These are phyloP conservation scores for Cerceris ruficornis DNA, from an alignment of 2,888 invertebrate genomes.

Conservation along the genomic window DNA sequence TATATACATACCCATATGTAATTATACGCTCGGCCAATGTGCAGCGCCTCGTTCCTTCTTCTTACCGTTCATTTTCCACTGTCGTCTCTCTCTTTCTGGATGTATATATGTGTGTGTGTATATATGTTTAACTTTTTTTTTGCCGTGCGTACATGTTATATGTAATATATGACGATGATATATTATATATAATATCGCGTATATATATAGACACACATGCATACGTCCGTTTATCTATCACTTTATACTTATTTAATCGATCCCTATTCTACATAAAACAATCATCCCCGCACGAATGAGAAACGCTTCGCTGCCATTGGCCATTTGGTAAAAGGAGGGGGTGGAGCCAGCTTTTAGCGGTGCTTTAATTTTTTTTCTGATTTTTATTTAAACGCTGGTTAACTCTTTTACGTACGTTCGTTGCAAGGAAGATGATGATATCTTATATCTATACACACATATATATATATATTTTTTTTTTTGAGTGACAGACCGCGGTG, in stretches of 20 bases:
- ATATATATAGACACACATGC: constrained; percentile 16
- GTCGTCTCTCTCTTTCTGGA: constrained; percentile 2
- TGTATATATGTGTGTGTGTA: too few species aligned
- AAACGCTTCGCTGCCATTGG: constrained; percentile 80
- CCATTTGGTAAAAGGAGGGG: constrained; percentile 80
- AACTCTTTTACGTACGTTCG: constrained; percentile 71
- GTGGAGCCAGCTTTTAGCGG: constrained; percentile 81
- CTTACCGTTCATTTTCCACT: constrained; percentile 32
- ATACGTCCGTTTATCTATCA: constrained; percentile 29
- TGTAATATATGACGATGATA: too few species aligned
- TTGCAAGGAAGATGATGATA: constrained; percentile 59
- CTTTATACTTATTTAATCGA: constrained; percentile 24
- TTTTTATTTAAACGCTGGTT: constrained; percentile 76
- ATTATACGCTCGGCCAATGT: constrained; percentile 76
- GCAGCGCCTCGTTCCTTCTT: constrained; percentile 72
- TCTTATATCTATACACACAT: constrained; percentile 31
- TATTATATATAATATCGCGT: constrained; percentile 4
- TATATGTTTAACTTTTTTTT: too few species aligned
- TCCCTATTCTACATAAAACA: constrained; percentile 17
- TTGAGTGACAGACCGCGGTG: constrained; percentile 49
- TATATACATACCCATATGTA: constrained; percentile 57
- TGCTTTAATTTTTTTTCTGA: constrained; percentile 72
- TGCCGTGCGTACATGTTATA: too few species aligned
- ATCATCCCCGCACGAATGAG: constrained; percentile 62
- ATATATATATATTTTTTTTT: constrained; percentile 18